A percentile compares a stretch with the other conserved stretches of the same genome.
These are phyloP conservation scores for Neosilurus hyrtlii DNA, from an alignment of 2,797 vertebrate species.

Conservation along the genomic window DNA sequence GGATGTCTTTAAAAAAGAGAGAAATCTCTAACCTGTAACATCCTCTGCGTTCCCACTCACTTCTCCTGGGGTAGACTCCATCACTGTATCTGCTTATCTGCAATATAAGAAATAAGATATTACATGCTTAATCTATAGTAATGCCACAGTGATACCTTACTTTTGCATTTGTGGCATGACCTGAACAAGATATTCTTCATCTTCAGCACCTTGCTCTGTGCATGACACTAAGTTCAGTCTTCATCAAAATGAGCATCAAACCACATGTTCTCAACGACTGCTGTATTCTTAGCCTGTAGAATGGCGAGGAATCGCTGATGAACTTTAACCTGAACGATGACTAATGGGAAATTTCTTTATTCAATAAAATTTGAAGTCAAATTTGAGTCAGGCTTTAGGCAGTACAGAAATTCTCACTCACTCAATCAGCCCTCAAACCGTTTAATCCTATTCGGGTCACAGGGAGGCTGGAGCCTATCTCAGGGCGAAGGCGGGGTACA, in stretches of 20 bases:
- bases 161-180: not conserved
- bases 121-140: not conserved
- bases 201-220: not conserved
- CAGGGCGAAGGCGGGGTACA: too few species aligned
- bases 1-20: not conserved
- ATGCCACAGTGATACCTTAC: not conserved
- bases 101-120: not conserved
- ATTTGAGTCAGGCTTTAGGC: not conserved
- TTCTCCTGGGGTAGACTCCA: constrained; percentile 48
- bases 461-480: too few species aligned
- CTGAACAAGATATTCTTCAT: not conserved
- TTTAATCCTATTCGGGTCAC: too few species aligned
- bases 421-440: too few species aligned
- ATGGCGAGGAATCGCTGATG: not conserved
- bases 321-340: not conserved
- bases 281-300: not conserved
- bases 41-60: constrained; percentile 47
- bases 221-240: too few species aligned
- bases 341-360: not conserved
- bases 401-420: not conserved
- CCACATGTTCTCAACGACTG: not conserved
- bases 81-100: constrained; percentile 23
- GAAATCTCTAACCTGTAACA: constrained; percentile 42
- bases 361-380: not conserved
- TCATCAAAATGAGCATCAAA: not conserved